Evolutionary conservation across 2,113 vertebrate genomes (phyloP).

Genomic region (Rynchops niger): DNA sequence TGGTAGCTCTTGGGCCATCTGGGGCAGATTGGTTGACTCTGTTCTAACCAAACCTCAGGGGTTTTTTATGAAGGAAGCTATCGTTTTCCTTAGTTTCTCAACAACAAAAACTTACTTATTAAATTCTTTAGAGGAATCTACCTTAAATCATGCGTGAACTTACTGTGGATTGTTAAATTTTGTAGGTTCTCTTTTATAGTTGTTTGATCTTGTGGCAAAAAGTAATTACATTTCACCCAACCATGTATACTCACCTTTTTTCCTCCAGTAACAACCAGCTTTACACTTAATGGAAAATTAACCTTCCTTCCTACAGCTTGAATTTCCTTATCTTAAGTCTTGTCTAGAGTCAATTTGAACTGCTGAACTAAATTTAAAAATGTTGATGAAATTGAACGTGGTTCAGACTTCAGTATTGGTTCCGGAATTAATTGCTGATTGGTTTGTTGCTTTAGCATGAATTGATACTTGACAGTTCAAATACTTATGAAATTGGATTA

Average conservation of each 20-base stretch:
- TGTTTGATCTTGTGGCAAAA: constrained; percentile 10
- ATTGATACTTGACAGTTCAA: not conserved
- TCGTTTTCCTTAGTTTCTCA: not conserved
- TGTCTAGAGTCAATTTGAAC: not conserved
- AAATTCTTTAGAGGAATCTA: not conserved
- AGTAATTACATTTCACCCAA: constrained; percentile 6
- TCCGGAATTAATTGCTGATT: not conserved
- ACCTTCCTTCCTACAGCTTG: not conserved
- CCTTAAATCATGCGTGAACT: not conserved
- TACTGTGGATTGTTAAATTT: not conserved
- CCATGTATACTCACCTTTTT: not conserved
- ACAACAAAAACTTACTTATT: not conserved
- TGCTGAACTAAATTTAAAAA: not conserved
- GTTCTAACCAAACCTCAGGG: not conserved
- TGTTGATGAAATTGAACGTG: not conserved
- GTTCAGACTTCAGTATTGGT: not conserved
- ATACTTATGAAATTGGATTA: not conserved
- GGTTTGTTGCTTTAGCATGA: not conserved
- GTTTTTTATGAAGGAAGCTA: not conserved
- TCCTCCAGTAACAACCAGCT: not conserved
- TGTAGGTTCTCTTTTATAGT: not conserved
- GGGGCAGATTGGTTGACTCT: not conserved
- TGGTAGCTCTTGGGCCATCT: not conserved
- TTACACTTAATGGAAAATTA: not conserved
- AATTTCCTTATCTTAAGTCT: not conserved